Evolutionary conservation across 2,888 invertebrate species (phyloP).

Genomic region (Venusia cambrica): DNA sequence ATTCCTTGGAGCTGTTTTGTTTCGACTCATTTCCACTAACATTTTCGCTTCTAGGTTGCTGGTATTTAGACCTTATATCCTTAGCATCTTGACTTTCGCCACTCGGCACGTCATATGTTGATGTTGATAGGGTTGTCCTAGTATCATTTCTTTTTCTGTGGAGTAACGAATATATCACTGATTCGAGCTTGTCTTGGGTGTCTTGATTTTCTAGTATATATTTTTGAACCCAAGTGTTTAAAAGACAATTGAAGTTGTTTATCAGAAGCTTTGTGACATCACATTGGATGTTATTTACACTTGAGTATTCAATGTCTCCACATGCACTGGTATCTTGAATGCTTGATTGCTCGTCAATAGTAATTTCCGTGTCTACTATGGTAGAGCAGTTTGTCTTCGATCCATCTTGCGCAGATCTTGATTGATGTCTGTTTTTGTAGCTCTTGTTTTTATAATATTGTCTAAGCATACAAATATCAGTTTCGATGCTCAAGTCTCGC

Average conservation of each 20-base stretch:
- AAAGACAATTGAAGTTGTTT: slow-evolving; percentile 52
- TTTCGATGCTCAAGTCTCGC: slow-evolving; percentile 63
- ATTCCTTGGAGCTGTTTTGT: slow-evolving; percentile 21
- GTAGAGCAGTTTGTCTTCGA: slow-evolving; percentile 48
- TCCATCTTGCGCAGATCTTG: slow-evolving; percentile 33
- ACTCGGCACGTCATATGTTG: slow-evolving; percentile 51
- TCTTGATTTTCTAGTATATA: slow-evolving; percentile 47
- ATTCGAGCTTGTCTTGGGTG: slow-evolving; percentile 47
- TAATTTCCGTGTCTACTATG: slow-evolving; percentile 40
- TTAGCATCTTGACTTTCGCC: slow-evolving; percentile 37
- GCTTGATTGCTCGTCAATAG: slow-evolving; percentile 44
- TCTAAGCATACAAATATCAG: slow-evolving; percentile 57
- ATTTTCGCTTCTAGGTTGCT: slow-evolving; percentile 33
- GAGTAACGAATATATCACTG: slow-evolving; percentile 51
- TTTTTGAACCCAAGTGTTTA: slow-evolving; percentile 54
- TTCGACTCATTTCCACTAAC: slow-evolving; percentile 20
- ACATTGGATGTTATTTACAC: slow-evolving; percentile 29
- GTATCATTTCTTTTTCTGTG: slow-evolving; percentile 39
- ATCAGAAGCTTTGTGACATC: slow-evolving; percentile 51
- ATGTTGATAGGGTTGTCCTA: slow-evolving; percentile 41
- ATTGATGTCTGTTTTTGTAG: too few species aligned
- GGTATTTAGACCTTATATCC: slow-evolving; percentile 36
- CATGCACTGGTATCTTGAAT: slow-evolving; percentile 49
- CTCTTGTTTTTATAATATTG: slow-evolving; percentile 50
- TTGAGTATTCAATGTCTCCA: slow-evolving; percentile 45